Evolutionary conservation across 2,888 invertebrate species (phyloP), one percentile per base, ranked within the genome.

Genomic region (Parapristionchus giblindavisi): DNA sequence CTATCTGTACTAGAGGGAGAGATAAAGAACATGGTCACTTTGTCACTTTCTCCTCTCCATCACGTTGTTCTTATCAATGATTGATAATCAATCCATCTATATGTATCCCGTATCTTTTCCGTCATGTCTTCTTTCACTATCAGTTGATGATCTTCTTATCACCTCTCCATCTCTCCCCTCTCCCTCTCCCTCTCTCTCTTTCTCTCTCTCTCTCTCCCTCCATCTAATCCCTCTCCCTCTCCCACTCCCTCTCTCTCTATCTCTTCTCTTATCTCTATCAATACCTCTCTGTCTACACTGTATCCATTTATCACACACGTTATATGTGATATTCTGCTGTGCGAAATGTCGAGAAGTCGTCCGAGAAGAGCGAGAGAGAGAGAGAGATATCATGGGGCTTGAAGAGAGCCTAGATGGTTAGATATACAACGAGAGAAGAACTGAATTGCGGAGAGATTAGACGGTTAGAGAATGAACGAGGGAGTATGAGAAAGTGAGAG

Each of bases 251-350:
- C 11, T 43, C 43, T 43, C 43, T 29, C 27, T 40, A 24, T 24
- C 61, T 38, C 40, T 40, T 61, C 38, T 61, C 61, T 38, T n/a
- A n/a, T 40, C 38, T 40, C 61, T 61, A 61, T 61, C 61, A 61
- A 36, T n/a, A n/a, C n/a, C n/a, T 61, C 61, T 38, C 61, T 61
- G 38, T 61, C 61, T 61, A 61, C 61, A 61, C 61, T n/a, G n/a
- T n/a, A n/a, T n/a, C n/a, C n/a, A n/a, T n/a, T n/a, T n/a, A n/a
- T n/a, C n/a, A n/a, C n/a, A n/a, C n/a, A n/a, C n/a, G n/a, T n/a
- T n/a, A n/a, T n/a, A n/a, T n/a, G n/a, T n/a, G n/a, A n/a, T n/a
- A n/a, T n/a, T n/a, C n/a, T n/a, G n/a, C n/a, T n/a, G n/a, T n/a
- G n/a, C n/a, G n/a, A n/a, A n/a, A n/a, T n/a, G n/a, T n/a, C n/a